These are phyloP conservation scores for Myopa tessellatipennis DNA, from an alignment of 2,888 invertebrate species.

Conservation along the genomic window DNA sequence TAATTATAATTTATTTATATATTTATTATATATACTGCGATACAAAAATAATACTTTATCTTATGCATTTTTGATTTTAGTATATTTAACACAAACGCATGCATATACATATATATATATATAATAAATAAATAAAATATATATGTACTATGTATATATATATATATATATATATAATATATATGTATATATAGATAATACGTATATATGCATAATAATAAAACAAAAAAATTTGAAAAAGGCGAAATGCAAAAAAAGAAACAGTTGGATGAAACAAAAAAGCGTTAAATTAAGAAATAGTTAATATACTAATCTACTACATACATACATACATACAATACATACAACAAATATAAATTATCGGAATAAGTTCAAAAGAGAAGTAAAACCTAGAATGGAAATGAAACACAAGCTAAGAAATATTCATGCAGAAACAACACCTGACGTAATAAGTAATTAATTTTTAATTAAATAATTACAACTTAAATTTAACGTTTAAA, in stretches of 20 bases:
- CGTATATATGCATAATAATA: slow-evolving; percentile 47
- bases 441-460: slow-evolving; percentile 55
- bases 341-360: slow-evolving; percentile 41
- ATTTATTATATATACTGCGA: slow-evolving; percentile 32
- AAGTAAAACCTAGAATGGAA: slow-evolving; percentile 28
- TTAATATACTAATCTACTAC: slow-evolving; percentile 46
- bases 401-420: slow-evolving; percentile 36
- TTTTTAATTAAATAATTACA: slow-evolving; percentile 44
- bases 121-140: slow-evolving; percentile 41
- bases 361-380: slow-evolving; percentile 53
- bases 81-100: not conserved
- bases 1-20: slow-evolving; percentile 36
- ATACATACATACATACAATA: slow-evolving; percentile 31
- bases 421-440: slow-evolving; percentile 47
- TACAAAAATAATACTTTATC: slow-evolving; percentile 7
- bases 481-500: slow-evolving; percentile 49
- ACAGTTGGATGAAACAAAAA: slow-evolving; percentile 47
- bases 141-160: slow-evolving; percentile 40
- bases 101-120: slow-evolving; percentile 46
- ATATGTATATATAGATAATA: slow-evolving; percentile 39
- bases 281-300: slow-evolving; percentile 54
- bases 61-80: slow-evolving; percentile 25
- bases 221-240: slow-evolving; percentile 51
- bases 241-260: slow-evolving; percentile 43
- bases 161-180: slow-evolving; percentile 46